Base-by-base conservation (phyloP, 2,113 vertebrate genomes). In the Peromyscus californicus region DNA sequence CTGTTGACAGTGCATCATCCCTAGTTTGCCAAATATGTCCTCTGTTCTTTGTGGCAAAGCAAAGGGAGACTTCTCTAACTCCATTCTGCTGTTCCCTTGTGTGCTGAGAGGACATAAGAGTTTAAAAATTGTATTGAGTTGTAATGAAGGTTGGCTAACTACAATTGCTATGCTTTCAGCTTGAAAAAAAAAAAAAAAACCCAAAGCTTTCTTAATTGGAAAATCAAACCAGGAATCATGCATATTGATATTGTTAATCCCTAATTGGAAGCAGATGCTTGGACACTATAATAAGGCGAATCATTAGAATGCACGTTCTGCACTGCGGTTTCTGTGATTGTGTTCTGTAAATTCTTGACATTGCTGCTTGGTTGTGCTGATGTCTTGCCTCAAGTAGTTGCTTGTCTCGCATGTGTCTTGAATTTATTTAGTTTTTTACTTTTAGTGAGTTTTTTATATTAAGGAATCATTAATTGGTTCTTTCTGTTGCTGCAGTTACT, bases 271-370 rank as follows among this genome's bases (percentile, higher is more conserved):
- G 98, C 96, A 17, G 98, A 97, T 98, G 97, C 98, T 98, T 98
- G 98, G 98, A 98, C 97, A 98, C 98, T 99, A 98, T 99, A 98
- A 99, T 98, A 98, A 99, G 99, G 98, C 98, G 98, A 98, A 98
- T 95, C 90, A 22, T 97, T 97, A 88, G 75, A 42, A 90, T 98
- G 98, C 97, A 74, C 88, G 94, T 96, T 94, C 84, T 48, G 72
- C 89, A 48, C 97, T 96, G 94, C 97, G 96, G 97, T 98, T 98
- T 98, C 98, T 98, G 98, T 97, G 98, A 98, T 98, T 99, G 98
- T 98, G 97, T 98, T 97, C 98, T 98, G 97, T 98, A 97, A 74
- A 69, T 82, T 91, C 84, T 45, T 98, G 97, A 89, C 94, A 96
- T 97, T 98, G 97, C 97, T 98, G 98, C 98, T 98, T 96, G 97